Evolutionary conservation across 2,797 vertebrate species (phyloP), one percentile per base, ranked within the genome.

Genomic region (Lates japonicus): DNA sequence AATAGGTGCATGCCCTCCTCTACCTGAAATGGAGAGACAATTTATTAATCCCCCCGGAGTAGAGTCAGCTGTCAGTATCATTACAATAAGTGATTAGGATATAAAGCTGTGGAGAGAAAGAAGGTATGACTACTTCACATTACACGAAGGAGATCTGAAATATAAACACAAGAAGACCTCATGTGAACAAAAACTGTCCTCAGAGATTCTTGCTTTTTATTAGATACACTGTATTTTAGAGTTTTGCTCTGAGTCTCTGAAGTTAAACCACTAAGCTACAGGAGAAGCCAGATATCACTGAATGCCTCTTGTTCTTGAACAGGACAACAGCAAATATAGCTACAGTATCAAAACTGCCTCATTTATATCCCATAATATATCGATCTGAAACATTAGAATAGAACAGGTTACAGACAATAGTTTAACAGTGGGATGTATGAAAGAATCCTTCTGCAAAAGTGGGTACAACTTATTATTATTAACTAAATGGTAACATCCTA

Each of bases 1-100:
- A 99, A 83, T 52, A 99, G 96, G 90, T 99, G 97, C 97, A 98
- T 98, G 25, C 96, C 95, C 85, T 98, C 97, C 70, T 97, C 93
- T 1, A 99, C 97, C 98, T 98, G 89, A 9, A 82, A 31, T 1
- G 16, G 7, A 77, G 2, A 76, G 16, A 75, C 48, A 6, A 25
- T 33, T 35, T 49, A 70, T 85, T 57, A 61, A 77, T 70, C 48
- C 22, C 11, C 8, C 37, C 19, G 54, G 20, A 59, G 25, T 44
- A 0, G 19, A 63, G 20, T 52, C 22, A 0, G 20, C 17, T 41
- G 5, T 67, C 64, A 48, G 35, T 33, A 1, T 65, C 41, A 74
- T 70, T n/a, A 80, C 25, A 5, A 31, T 20, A 63, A 46, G 44
- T 70, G 51, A 76, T 54, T 0, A 25, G 68, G 46, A 74, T 20